These are phyloP conservation scores for Chinchilla lanigera DNA, from an alignment of 2,113 vertebrate species.

Conservation along the genomic window DNA sequence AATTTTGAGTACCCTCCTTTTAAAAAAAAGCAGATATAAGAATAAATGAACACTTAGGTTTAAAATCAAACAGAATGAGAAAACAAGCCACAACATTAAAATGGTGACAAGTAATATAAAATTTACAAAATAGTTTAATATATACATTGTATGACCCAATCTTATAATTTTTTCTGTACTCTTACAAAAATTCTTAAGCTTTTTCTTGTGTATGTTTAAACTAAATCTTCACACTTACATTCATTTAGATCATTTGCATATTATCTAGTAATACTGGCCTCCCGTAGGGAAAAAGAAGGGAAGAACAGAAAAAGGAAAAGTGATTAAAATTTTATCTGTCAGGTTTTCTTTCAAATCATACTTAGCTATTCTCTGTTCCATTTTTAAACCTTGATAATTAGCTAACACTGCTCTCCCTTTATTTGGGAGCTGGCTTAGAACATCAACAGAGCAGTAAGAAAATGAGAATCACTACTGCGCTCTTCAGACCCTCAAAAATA, in stretches of 20 bases:
- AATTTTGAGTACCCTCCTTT: background rate
- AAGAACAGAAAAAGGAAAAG: background rate
- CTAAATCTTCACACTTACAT: background rate
- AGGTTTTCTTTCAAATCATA: background rate
- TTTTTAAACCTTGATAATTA: background rate
- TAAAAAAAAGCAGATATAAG: background rate
- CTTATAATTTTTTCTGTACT: background rate
- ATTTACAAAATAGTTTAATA: background rate
- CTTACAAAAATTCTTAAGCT: background rate
- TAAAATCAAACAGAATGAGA: background rate
- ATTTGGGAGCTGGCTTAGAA: background rate
- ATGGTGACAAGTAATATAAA: background rate
- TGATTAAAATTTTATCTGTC: background rate
- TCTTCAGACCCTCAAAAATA: background rate
- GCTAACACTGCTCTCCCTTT: background rate
- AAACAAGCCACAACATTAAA: background rate
- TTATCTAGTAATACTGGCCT: background rate
- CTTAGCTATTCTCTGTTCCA: background rate
- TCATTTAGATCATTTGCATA: background rate
- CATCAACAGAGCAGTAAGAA: background rate
- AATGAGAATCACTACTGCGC: too few relatives aligned
- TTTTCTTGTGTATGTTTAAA: background rate
- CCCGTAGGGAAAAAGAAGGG: background rate
- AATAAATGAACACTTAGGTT: background rate
- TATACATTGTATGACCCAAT: too few relatives aligned